Evolutionary conservation across 2,888 invertebrate genomes (phyloP), one percentile per base, ranked within the genome.

Genomic region (Punctoribates punctum): DNA sequence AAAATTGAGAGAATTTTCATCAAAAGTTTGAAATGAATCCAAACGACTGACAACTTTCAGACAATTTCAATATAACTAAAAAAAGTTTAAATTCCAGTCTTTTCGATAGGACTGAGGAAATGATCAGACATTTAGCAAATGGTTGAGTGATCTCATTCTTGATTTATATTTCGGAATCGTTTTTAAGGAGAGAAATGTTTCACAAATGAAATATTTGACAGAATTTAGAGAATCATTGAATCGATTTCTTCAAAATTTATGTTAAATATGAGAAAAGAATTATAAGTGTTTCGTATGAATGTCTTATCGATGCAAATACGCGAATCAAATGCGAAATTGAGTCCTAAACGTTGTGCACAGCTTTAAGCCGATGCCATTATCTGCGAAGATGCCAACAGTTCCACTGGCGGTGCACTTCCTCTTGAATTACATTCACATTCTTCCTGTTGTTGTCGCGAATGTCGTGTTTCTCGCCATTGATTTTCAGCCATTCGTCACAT

Each of bases 371-470:
- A 67, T 67, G 38, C 42, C 67, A 67, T 67, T 67, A 67, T 67
- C 42, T 9, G 2, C 9, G 42, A 11, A 20, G 67, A 67, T 67
- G 11, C 38, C 23, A 38, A n/a, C 15, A 20, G 17, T 34, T 65
- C 17, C 34, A 65, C 34, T 65, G 17, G 42, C 42, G 6, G 54
- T 27, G 57, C 65, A 34, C 67, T 67, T 67, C 67, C 67, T 67
- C 42, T 67, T 67, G 38, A 67, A 67, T 67, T 67, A 67, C 67
- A 67, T 34, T 67, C 15, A 20, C 67, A 42, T 67, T 67, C 67
- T 67, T 67, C 67, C 67, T 67, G 67, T 67, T 9, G n/a, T 67
- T 67, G 67, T 67, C 67, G 23, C 42, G 20, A 20, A 67, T 67
- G 67, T 38, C 42, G 42, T 67, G 67, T 67, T 42, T 11, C 67